phyloP scores from a whole-genome alignment of 1,140 invertebrate genomes.

The Cephus cinctus region DNA sequence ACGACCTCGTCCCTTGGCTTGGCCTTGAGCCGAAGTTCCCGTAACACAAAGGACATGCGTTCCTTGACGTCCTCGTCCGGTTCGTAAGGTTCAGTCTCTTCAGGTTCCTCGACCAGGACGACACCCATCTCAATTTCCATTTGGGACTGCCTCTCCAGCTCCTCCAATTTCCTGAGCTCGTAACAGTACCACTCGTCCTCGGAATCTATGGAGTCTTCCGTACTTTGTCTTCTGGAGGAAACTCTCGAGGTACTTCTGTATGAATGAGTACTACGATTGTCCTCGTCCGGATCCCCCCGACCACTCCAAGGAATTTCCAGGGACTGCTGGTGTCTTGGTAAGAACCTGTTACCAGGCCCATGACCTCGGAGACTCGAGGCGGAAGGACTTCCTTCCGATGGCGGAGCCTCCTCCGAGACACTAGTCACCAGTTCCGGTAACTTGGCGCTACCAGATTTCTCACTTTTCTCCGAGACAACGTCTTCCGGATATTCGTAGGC shows the following conservation, averaged over 20 bases:
- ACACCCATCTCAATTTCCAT: constrained; percentile 65
- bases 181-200: constrained; percentile 94
- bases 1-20: constrained; percentile 41
- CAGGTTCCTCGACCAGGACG: constrained; percentile 61
- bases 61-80: constrained; percentile 73
- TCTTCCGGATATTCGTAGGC: constrained; percentile 44
- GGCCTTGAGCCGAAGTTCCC: constrained; percentile 71
- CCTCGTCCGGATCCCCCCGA: constrained; percentile 72
- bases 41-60: constrained; percentile 73
- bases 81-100: constrained; percentile 57
- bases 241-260: constrained; percentile 81
- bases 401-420: constrained; percentile 50
- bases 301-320: constrained; percentile 72
- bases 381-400: constrained; percentile 65
- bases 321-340: constrained; percentile 72
- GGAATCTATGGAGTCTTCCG: constrained; percentile 89
- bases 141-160: constrained; percentile 76
- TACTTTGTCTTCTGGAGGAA: constrained; percentile 86
- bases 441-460: constrained; percentile 43
- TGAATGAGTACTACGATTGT: constrained; percentile 81
- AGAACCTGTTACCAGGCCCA: constrained; percentile 57
- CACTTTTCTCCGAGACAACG: constrained; percentile 36
- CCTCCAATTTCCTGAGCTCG: constrained; percentile 81
- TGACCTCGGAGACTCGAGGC: constrained; percentile 61
- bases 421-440: constrained; percentile 48